Evolutionary conservation across 1,140 invertebrate genomes (phyloP), one percentile per base, ranked within the genome.

Genomic region (Ctenoplectra terminalis): DNA sequence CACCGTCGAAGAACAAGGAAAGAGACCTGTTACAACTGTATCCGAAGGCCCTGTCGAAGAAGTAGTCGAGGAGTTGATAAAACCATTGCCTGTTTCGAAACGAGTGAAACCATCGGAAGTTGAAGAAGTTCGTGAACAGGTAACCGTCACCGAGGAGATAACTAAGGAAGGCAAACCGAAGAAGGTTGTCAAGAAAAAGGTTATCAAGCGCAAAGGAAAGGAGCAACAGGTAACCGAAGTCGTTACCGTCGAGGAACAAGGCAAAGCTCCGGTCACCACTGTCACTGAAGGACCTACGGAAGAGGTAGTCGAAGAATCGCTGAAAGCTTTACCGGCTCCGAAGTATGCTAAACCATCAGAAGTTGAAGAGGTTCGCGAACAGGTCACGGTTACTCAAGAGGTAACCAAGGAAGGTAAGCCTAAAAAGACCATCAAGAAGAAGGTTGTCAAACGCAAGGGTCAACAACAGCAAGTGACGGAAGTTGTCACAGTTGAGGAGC

Each of bases 131-230:
- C 70, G 70, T 0, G 70, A 72, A 31, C 70, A 72, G 31, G 70
- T 72, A 0, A 92, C 90, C 4, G 54, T 88, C 15, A 83, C 93
- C 9, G 90, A 94, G 66, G 93, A 94, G 89, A 73, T 90, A n/a
- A 92, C 93, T 13, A 88, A 90, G 80, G 90, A 90, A 58, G 92
- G 93, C 11, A 90, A 90, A 63, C 91, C 90, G 0, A 93, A 91
- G 85, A 92, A 91, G 58, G 90, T 88, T 20, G 90, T 88, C 0
- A 92, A 90, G 48, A 85, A 83, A 54, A 76, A 82, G n/a, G 58
- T 82, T 26, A 81, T 81, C 0, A 87, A 83, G 31, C 85, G 83
- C 8, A 82, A 83, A n/a, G 93, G 91, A 9, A 87, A 88, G 3
- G 91, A 90, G 29, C 81, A 87, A 77, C 78, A 89, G 15, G 87